Evolutionary conservation across 2,888 invertebrate species (phyloP), one percentile per base, ranked within the genome.

Genomic region (Zaprionus lineosus): DNA sequence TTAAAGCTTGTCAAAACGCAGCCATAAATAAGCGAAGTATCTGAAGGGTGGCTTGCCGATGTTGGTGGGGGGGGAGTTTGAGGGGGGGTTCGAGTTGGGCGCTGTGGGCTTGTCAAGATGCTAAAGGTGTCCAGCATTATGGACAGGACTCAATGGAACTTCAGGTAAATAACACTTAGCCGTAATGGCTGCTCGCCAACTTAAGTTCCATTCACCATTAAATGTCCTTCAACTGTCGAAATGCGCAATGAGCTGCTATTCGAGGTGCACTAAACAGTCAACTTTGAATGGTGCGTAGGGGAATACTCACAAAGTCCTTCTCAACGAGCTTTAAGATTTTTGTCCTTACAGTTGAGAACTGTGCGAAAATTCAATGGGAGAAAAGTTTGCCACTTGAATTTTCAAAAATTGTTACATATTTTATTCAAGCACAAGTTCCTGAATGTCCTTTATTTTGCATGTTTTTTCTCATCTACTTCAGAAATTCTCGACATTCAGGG

Each of bases 1-100:
- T 77, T 81, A 69, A 81, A 82, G 77, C 78, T 78, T 78, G 73
- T 78, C 69, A 81, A 77, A 69, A 62, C 50, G 59, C 50, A 50
- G 63, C 82, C 65, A 82, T 82, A 77, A 82, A 77, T 82, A 82
- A 78, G 57, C 58, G 61, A 28, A 48, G 43, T 19, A 21, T n/a
- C 16, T 19, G 18, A 39, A 18, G 19, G 16, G 26, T 36, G 26
- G 18, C 28, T 7, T 34, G 50, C 19, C 31, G 21, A 6, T n/a
- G n/a, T n/a, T n/a, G n/a, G n/a, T n/a, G n/a, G n/a, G n/a, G n/a
- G n/a, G n/a, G n/a, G n/a, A n/a, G n/a, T n/a, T n/a, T n/a, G n/a
- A n/a, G n/a, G n/a, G n/a, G n/a, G n/a, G n/a, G n/a, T n/a, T n/a
- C n/a, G n/a, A n/a, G n/a, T n/a, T n/a, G n/a, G n/a, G n/a, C n/a